Percentiles rank a stretch among this genome's conserved stretches.
Evolutionary conservation across 1,140 invertebrate species (phyloP).

Genomic region (Atopsyche davidsoni): DNA sequence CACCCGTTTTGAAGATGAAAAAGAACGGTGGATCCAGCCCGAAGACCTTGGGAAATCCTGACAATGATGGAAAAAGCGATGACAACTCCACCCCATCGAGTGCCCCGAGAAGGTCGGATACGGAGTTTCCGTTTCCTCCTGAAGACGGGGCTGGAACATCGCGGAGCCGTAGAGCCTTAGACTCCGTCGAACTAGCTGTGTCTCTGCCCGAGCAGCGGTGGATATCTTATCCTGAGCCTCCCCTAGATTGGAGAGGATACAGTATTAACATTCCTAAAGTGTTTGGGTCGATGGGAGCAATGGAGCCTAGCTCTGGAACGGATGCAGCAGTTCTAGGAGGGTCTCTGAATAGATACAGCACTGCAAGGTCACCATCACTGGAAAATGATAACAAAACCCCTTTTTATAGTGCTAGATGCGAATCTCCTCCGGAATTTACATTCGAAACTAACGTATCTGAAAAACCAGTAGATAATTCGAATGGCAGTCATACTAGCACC

Average conservation of each 20-base stretch:
- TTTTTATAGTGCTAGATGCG: conserved; percentile 28
- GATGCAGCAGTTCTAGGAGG: conserved; percentile 20
- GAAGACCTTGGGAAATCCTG: conserved; percentile 9
- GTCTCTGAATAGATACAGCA: conserved; percentile 38
- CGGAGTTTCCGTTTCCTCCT: conserved; percentile 23
- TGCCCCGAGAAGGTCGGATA: conserved; percentile 1
- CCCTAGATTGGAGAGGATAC: conserved; percentile 25
- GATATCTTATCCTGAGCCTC: conserved; percentile 19
- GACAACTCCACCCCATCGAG: conserved; percentile 15
- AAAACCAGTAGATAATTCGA: conserved; percentile 10
- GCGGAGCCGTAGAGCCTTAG: background rate
- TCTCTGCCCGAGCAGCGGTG: conserved; percentile 22
- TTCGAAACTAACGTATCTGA: conserved; percentile 8
- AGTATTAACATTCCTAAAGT: conserved; percentile 18
- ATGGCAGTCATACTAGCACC: no score
- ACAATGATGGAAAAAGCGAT: conserved; percentile 8
- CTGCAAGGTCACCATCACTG: conserved; percentile 43
- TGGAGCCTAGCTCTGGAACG: background rate
- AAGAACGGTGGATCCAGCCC: conserved; percentile 26
- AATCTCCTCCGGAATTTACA: conserved; percentile 2
- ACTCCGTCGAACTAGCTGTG: conserved; percentile 1
- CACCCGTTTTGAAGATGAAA: conserved; percentile 20
- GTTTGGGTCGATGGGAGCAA: conserved; percentile 11
- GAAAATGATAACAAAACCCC: conserved; percentile 48
- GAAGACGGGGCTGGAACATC: background rate